Percentiles rank a stretch among this genome's conserved stretches.
Evolutionary conservation across 2,888 invertebrate species (phyloP).

Genomic region (Antheraea assamensis): DNA sequence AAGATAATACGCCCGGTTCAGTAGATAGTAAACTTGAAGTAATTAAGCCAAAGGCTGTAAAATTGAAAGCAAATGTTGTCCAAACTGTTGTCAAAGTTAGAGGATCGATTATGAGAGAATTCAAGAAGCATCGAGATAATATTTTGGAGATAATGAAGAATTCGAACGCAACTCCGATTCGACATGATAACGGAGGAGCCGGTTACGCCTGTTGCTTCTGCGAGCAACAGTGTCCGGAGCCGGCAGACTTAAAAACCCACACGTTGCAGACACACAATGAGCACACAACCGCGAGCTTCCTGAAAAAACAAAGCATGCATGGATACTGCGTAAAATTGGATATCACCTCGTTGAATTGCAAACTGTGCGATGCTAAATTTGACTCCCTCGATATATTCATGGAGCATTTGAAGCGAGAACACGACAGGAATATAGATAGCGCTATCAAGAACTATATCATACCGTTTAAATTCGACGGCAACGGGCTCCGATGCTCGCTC

Average conservation of each 20-base stretch:
- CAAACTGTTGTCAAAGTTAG: background rate
- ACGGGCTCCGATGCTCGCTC: slow-evolving; percentile 43
- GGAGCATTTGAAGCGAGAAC: slow-evolving; percentile 42
- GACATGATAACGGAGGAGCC: slow-evolving; percentile 37
- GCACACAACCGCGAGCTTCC: slow-evolving; percentile 24
- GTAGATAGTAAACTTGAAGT: background rate
- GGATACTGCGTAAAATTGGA: slow-evolving; percentile 54
- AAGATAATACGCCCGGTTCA: background rate
- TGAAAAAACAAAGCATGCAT: slow-evolving; percentile 24
- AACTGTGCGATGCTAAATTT: slow-evolving; percentile 42
- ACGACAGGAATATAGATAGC: slow-evolving; percentile 41
- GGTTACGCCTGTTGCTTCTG: slow-evolving; percentile 58
- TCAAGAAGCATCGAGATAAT: slow-evolving; percentile 44
- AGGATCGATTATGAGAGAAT: slow-evolving; percentile 27
- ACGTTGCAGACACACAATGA: slow-evolving; percentile 36
- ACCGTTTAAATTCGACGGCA: slow-evolving; percentile 51
- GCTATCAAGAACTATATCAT: slow-evolving; percentile 47
- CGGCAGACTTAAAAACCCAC: slow-evolving; percentile 53
- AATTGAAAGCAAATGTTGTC: background rate
- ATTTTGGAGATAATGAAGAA: slow-evolving; percentile 35
- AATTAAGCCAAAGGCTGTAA: background rate
- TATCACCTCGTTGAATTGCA: slow-evolving; percentile 55
- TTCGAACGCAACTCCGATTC: slow-evolving; percentile 53
- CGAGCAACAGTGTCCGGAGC: slow-evolving; percentile 39
- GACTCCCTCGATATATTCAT: slow-evolving; percentile 39